Percentiles rank a stretch among this genome's conserved stretches.
These are phyloP conservation scores for Fragum whitleyi DNA, from an alignment of 2,888 invertebrate genomes.

Conservation along the genomic window DNA sequence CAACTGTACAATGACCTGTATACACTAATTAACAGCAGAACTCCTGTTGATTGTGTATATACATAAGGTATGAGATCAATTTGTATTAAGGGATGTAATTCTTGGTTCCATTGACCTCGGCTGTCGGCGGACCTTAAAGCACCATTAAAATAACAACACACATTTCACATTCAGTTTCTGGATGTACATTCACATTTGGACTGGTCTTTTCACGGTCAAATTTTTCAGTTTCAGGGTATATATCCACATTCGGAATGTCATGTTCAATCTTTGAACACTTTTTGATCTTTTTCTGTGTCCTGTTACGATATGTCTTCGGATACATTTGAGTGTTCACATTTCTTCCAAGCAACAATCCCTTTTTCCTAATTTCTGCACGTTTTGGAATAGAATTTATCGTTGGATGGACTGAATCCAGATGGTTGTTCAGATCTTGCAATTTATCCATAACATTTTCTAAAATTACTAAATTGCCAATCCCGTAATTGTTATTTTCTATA, in stretches of 20 bases:
- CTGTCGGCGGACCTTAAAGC: neutral
- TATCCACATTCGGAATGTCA: constrained; percentile 4
- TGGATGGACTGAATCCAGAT: constrained; percentile 1
- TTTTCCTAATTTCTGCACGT: neutral
- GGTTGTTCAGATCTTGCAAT: neutral
- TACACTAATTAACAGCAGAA: no score
- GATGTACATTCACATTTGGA: neutral
- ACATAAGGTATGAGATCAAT: neutral
- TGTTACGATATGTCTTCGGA: neutral
- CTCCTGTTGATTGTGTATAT: no score
- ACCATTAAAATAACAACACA: neutral
- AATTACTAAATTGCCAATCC: neutral
- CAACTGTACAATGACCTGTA: no score
- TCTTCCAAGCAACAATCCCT: neutral
- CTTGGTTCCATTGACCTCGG: neutral
- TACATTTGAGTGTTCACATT: neutral
- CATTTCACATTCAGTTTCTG: neutral
- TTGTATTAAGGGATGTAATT: neutral
- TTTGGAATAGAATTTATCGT: neutral
- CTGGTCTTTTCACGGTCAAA: neutral
- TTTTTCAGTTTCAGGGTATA: constrained; percentile 1
- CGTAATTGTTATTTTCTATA: neutral
- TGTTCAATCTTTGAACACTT: neutral
- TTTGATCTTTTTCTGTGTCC: neutral
- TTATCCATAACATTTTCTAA: neutral